Evolutionary conservation across 2,888 invertebrate genomes (phyloP), one percentile per base, ranked within the genome.

Genomic region (Eupithecia dodoneata): DNA sequence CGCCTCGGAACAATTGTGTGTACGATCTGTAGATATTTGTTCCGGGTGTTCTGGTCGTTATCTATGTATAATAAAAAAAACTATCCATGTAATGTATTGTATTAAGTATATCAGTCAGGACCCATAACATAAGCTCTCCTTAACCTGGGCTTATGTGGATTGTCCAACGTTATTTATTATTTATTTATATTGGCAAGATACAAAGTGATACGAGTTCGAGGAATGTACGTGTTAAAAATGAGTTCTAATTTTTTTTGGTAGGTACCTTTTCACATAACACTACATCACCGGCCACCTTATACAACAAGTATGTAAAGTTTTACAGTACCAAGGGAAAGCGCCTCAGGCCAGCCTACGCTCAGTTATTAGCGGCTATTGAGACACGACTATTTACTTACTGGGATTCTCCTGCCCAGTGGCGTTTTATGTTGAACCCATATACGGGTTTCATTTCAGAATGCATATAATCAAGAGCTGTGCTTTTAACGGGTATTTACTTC

Each of bases 321-420:
- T 90, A 88, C 87, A 82, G 83, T 83, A 81, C 84, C 85, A 87
- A 87, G 88, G 87, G 88, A 89, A 88, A 89, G 83, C 88, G 93
- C 94, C 92, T 83, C 88, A 85, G 89, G 94, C 88, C 84, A 86
- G 91, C 91, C 92, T 92, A 91, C 88, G 85, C 87, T 87, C 90
- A 89, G 90, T 93, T 93, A 94, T 93, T 92, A 92, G 90, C 90
- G 91, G 87, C 88, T 88, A 91, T 90, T 89, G 90, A 90, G 89
- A 94, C 94, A 94, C 84, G 93, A 92, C 89, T 94, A 94, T 93
- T 94, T 94, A 94, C 94, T 94, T 92, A 94, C 85, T 81, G 84
- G 82, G 87, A 83, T 85, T 85, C 86, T 86, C 83, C 87, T 86
- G 86, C 89, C 90, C 87, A 85, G 76, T 85, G 88, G 88, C 87